Evolutionary conservation across 1,140 invertebrate species (phyloP).

Genomic region (Gryllus bimaculatus): DNA sequence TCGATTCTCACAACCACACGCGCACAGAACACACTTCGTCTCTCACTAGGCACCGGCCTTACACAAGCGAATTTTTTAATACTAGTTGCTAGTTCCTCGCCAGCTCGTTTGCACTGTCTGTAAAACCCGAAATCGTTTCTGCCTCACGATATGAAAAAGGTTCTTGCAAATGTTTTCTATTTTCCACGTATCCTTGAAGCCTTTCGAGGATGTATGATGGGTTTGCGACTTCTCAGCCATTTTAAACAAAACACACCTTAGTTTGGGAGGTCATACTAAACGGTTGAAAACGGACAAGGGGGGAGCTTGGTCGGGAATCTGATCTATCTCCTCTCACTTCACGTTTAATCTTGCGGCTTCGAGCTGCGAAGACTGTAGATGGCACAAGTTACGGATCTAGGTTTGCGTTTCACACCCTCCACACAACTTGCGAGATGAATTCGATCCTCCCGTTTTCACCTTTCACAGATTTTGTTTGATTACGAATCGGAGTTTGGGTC

Average conservation of each 20-base stretch:
- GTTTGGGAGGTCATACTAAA: too few species aligned
- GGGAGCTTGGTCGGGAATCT: background rate
- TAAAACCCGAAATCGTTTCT: background rate
- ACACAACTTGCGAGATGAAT: too few species aligned
- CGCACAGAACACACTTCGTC: background rate
- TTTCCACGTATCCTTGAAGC: background rate
- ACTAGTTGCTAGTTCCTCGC: too few species aligned
- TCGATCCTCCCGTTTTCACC: too few species aligned
- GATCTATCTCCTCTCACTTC: background rate
- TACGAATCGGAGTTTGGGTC: too few species aligned
- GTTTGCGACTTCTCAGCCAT: background rate
- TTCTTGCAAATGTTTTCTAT: slow-evolving; percentile 1
- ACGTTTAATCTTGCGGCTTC: background rate
- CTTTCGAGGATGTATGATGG: background rate
- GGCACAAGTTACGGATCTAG: background rate
- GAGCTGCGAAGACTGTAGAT: background rate
- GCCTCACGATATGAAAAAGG: background rate
- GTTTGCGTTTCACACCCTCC: background rate
- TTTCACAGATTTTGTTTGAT: too few species aligned
- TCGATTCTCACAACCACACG: background rate
- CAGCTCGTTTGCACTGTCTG: too few species aligned
- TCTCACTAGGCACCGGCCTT: background rate
- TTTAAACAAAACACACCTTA: background rate
- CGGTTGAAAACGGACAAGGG: too few species aligned
- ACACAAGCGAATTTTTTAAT: too few species aligned